phyloP scores from a whole-genome alignment of 1,140 invertebrate species.

The Trichogramma pretiosum region DNA sequence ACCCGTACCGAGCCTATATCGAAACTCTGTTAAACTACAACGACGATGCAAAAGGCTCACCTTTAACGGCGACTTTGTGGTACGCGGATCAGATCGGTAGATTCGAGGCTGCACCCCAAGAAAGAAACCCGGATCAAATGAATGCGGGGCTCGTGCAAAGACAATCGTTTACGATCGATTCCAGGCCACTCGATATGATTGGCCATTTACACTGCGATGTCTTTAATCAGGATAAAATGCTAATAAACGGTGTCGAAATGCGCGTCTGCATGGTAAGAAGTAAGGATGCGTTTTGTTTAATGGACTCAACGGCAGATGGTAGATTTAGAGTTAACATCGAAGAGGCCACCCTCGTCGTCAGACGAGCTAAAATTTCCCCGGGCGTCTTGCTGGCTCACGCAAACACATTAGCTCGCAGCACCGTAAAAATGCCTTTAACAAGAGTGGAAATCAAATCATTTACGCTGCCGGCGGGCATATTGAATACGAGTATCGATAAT shows the following conservation, averaged over 20 bases:
- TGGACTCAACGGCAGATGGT: neutral
- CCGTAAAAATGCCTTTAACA: neutral
- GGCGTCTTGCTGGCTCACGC: slow-evolving; percentile 8
- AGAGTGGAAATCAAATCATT: neutral
- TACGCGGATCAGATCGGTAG: slow-evolving; percentile 15
- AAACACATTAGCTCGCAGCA: slow-evolving; percentile 38
- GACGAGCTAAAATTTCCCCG: neutral
- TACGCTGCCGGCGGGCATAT: slow-evolving; percentile 24
- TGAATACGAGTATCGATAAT: slow-evolving; percentile 29
- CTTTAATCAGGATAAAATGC: slow-evolving; percentile 32
- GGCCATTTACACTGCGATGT: no score
- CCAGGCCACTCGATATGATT: slow-evolving; percentile 9
- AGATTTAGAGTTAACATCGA: neutral
- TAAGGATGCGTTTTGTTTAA: no score
- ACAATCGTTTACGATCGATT: neutral
- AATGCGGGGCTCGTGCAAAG: slow-evolving; percentile 6
- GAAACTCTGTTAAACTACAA: slow-evolving; percentile 39
- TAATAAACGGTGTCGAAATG: neutral
- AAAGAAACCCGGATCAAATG: neutral
- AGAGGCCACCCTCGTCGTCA: neutral
- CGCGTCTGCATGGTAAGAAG: no score
- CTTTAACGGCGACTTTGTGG: slow-evolving; percentile 29
- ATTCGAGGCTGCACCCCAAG: slow-evolving; percentile 13
- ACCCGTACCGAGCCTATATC: slow-evolving; percentile 40
- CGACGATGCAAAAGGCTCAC: slow-evolving; percentile 33